Evolutionary conservation across 2,113 vertebrate species (phyloP).

Genomic region (Peromyscus polionotus): DNA sequence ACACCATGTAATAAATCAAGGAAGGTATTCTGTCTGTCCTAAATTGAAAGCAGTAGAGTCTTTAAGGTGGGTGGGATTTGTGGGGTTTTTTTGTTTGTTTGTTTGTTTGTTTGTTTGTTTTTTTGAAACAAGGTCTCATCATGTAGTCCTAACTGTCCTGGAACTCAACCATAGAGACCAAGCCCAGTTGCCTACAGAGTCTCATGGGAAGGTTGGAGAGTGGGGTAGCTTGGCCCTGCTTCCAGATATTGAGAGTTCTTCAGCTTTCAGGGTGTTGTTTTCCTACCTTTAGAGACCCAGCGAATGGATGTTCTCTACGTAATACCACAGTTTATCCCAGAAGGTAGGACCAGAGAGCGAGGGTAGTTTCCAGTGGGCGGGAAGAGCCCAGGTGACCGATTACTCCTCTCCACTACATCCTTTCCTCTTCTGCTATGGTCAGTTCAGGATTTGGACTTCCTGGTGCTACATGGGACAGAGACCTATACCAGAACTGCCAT

Average conservation of each 20-base stretch:
- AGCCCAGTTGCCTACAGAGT: neutral
- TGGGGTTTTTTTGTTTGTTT: neutral
- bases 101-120: neutral
- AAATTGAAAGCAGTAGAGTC: neutral
- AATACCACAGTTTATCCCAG: constrained; percentile 70
- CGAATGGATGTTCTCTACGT: neutral
- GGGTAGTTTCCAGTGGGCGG: neutral
- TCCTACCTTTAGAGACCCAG: neutral
- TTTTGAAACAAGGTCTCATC: neutral
- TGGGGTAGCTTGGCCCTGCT: neutral
- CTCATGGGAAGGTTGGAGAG: neutral
- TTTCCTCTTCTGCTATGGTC: neutral
- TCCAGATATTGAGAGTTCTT: neutral
- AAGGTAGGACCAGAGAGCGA: constrained; percentile 55
- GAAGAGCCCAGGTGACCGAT: no score
- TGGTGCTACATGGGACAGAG: constrained; percentile 75
- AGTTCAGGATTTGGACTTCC: constrained; percentile 66
- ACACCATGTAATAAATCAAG: neutral
- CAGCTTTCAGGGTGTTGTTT: constrained; percentile 43
- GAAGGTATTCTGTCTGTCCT: neutral
- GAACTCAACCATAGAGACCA: neutral
- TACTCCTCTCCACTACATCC: neutral
- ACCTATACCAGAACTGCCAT: neutral
- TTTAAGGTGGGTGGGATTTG: neutral
- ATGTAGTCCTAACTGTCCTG: neutral